Base-by-base conservation (phyloP, 2,888 invertebrate genomes). In the Exephanes ischioxanthus region DNA sequence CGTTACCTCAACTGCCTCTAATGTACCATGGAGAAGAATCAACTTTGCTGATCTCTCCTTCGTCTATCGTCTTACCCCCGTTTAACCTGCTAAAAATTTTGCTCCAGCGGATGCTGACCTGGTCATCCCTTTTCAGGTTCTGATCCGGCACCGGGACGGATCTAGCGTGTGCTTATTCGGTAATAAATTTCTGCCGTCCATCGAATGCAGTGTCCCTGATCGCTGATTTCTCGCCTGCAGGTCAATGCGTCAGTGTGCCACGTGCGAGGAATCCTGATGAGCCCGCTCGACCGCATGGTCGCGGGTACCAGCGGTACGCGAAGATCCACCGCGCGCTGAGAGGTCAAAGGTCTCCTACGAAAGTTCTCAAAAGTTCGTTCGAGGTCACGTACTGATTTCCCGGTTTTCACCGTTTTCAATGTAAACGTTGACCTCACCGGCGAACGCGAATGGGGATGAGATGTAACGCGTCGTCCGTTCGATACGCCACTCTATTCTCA, bases 351-450 rank as follows among this genome's bases (percentile, higher is more conserved):
- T 45, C 14, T 45, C 45, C 41, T 9, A 9, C 14, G 45, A 45
- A 45, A 45, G 45, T 45, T 45, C 45, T 45, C 45, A 3, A 45
- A 45, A 45, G 45, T 45, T 45, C 0, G 45, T 45, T 16, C 5
- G 70, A 22, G 51, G 48, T 80, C 71, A 45, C 16, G 63, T 22
- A 51, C 70, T n/a, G 41, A 72, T 53, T 51, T n/a, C 66, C 67
- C 72, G 30, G 55, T 73, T 80, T 73, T 53, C 80, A 73, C 72
- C 66, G 33, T 66, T 80, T 80, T 67, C 55, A 53, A 67, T 80
- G 26, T 41, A 22, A 22, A 51, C 37, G n/a, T 58, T 73, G 73
- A 73, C 76, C 76, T 66, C 51, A 61, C 14, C 14, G 66, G n/a
- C 26, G 16, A 63, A 48, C 48, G 61, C 45, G 41, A 48, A 48